Base-by-base conservation (phyloP, 2,113 vertebrate genomes). In the Circaetus cinerascens region DNA sequence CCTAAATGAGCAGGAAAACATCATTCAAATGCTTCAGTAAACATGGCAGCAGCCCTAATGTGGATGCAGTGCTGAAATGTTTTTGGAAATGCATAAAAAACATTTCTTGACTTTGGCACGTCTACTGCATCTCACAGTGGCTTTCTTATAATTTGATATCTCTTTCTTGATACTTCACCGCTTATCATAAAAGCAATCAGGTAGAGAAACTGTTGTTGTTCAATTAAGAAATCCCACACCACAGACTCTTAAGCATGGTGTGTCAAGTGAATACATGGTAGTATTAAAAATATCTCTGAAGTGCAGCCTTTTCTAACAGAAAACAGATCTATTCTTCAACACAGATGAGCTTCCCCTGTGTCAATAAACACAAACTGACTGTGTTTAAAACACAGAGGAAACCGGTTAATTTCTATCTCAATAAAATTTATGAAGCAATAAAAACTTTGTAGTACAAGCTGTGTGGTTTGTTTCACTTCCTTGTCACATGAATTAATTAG, bases 391-490 rank as follows among this genome's bases (percentile, higher is more conserved):
- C 80, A 91, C 51, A 85, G 91, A 95, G 77, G 66, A 97, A 96
- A 94, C 32, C 56, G 74, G 76, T 86, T 96, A 79, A 96, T 96
- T 95, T 97, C 84, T 93, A 91, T 91, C 73, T 95, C 91, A 95
- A 91, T 93, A 95, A 97, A 96, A 96, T 97, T 93, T 90, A 95
- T 93, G 91, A 95, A 95, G 83, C 91, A 93, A 94, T 95, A 95
- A 95, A 95, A 91, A 69, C 36, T 94, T 48, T 66, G 80, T 66
- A 79, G 62, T 95, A 96, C 80, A 91, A 85, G 60, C 77, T 87
- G 66, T 85, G 86, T 89, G 86, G 77, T 93, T 96, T 95, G 76
- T 60, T 94, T 97, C 69, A 87, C 48, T 94, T 97, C 77, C 88
- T 73, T 94, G 73, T 76, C 91, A 91, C 66, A 57, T n/a, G 41